These are phyloP conservation scores for Pluvialis apricaria DNA, from an alignment of 2,113 vertebrate species.

Conservation along the genomic window DNA sequence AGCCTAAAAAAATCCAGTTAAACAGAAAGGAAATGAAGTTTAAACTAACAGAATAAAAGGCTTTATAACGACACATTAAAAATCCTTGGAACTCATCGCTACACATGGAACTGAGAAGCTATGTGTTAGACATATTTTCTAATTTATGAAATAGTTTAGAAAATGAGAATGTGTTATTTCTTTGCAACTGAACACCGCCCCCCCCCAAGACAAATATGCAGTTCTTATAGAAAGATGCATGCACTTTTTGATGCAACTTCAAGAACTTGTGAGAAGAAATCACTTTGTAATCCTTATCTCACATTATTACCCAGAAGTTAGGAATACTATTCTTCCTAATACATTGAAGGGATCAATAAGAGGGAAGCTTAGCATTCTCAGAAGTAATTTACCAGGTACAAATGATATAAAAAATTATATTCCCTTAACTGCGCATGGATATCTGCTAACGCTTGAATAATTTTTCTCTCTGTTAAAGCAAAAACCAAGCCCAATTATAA, in stretches of 20 bases:
- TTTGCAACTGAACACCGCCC: background rate
- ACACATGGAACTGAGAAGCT: background rate
- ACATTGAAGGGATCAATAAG: background rate
- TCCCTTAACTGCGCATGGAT: background rate
- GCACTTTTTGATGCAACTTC: rapidly evolving
- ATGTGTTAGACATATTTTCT: background rate
- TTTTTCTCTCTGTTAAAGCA: background rate
- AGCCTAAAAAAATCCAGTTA: background rate
- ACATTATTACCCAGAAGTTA: background rate
- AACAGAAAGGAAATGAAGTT: background rate
- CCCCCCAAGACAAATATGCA: background rate
- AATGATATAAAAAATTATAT: background rate
- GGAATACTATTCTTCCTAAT: background rate
- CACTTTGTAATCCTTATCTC: background rate
- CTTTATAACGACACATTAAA: background rate
- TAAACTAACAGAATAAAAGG: background rate
- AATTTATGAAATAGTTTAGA: background rate
- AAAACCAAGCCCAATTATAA: background rate
- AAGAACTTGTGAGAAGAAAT: background rate
- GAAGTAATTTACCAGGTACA: background rate
- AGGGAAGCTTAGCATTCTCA: background rate
- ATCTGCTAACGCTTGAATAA: background rate
- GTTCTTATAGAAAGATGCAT: background rate
- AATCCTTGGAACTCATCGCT: background rate
- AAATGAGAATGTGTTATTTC: background rate